phyloP scores from a whole-genome alignment of 2,113 vertebrate genomes.

The Nibea coibor region DNA sequence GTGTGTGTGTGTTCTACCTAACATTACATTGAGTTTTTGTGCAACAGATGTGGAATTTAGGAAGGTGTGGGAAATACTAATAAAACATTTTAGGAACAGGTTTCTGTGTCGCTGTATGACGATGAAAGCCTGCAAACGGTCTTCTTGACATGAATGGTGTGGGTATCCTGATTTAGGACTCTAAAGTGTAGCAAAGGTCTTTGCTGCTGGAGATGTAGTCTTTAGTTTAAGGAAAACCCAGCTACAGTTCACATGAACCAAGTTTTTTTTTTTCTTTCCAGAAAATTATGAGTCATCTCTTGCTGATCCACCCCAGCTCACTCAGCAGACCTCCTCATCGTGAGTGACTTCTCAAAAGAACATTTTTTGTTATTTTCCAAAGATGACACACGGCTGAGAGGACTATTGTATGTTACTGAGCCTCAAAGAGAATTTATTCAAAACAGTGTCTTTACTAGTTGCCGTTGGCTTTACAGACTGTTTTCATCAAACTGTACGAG shows the following conservation, averaged over 20 bases:
- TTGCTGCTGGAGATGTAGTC: neutral
- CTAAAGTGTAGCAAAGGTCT: neutral
- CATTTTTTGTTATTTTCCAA: neutral
- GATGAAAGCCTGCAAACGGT: neutral
- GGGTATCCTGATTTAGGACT: neutral
- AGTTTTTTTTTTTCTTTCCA: conserved; percentile 10
- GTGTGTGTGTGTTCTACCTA: neutral
- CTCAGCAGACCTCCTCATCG: conserved; percentile 56
- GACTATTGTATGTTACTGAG: neutral
- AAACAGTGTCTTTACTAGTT: neutral
- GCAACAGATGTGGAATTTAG: neutral
- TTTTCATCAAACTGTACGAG: neutral
- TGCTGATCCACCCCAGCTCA: conserved; percentile 40
- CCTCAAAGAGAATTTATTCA: neutral
- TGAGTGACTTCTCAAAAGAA: conserved; percentile 49
- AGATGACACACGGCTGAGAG: neutral
- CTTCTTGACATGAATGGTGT: neutral
- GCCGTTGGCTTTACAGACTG: neutral
- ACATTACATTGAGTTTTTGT: neutral
- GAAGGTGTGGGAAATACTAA: neutral
- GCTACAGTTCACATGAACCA: neutral
- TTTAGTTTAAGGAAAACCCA: neutral
- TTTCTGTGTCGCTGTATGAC: neutral
- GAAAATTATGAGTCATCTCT: conserved; percentile 34
- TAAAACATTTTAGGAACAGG: neutral